Percentiles rank a stretch among this genome's conserved stretches.
phyloP scores from a whole-genome alignment of 2,113 vertebrate genomes.

The Myanophis thanlyinensis region DNA sequence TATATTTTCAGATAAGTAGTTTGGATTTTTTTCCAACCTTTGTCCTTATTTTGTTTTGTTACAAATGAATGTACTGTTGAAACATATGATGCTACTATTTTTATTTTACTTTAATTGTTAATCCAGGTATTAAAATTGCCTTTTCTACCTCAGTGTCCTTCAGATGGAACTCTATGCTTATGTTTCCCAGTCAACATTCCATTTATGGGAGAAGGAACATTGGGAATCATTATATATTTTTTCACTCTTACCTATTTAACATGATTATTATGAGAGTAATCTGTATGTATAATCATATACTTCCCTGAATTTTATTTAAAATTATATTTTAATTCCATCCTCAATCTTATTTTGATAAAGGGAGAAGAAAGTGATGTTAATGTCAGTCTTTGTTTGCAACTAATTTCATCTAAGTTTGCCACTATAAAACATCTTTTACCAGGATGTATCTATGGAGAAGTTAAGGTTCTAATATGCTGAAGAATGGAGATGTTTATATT shows the following conservation, averaged over 20 bases:
- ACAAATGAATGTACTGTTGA: not conserved
- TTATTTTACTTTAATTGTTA: not conserved
- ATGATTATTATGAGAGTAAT: not conserved
- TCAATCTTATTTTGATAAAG: not conserved
- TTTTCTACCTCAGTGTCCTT: not conserved
- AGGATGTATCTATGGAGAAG: not conserved
- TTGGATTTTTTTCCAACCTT: not conserved
- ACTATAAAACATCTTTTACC: not conserved
- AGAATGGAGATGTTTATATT: not conserved
- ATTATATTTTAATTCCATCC: not conserved
- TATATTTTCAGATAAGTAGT: not conserved
- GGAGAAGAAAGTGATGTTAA: not conserved
- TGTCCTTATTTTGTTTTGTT: not conserved
- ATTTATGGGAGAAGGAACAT: not conserved
- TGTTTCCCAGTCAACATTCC: not conserved
- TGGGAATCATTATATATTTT: not conserved
- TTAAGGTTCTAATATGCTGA: not conserved
- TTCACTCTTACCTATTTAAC: not conserved
- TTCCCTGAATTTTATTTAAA: not conserved
- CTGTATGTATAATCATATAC: not conserved
- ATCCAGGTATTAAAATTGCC: not conserved
- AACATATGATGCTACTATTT: not conserved
- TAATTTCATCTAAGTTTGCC: not conserved
- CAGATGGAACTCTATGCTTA: not conserved
- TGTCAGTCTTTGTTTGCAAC: not conserved